Base-by-base conservation (phyloP, 2,888 invertebrate species). In the Malthinus flaveolus region DNA sequence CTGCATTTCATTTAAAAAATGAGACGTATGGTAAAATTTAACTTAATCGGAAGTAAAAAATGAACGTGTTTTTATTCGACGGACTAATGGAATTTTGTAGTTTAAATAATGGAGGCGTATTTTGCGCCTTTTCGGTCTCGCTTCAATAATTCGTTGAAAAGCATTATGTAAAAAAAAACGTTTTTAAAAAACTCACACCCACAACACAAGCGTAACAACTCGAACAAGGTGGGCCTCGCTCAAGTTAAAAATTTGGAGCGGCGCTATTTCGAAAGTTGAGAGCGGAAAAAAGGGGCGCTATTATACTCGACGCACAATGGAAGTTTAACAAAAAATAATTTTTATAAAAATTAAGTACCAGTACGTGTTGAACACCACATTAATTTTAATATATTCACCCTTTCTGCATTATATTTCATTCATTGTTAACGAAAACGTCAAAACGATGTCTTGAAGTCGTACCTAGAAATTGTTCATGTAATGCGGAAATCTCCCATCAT, bases 361-460 rank as follows among this genome's bases (percentile, higher is more conserved):
- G 15, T 37, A 35, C 23, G 45, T 44, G 53, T 36, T 53, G 37
- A 46, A 47, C 37, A 53, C 47, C 15, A 45, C 11, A 11, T 36
- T 35, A 35, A 56, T 47, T 32, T 50, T 59, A 59, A 59, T 59
- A 47, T 59, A 59, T 59, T 49, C 59, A 59, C 59, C 59, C 59
- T 45, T 32, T 42, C 50, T 51, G 5, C 5, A 23, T 23, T 23
- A 44, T 51, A 59, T 59, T 50, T 55, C 51, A 55, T 51, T 51
- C 45, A 56, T 51, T 55, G 56, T 59, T 59, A 49, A 54, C 42
- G 53, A 56, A 58, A 58, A 58, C 53, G 58, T 11, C 52, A 42
- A 35, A 31, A 45, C 49, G 33, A 37, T 49, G 42, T 54, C 48
- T 48, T 50, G 42, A 32, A 42, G 34, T 46, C 52, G 36, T 50